These are phyloP conservation scores for Daktulosphaira vitifoliae DNA, from an alignment of 1,140 invertebrate genomes.

Conservation along the genomic window DNA sequence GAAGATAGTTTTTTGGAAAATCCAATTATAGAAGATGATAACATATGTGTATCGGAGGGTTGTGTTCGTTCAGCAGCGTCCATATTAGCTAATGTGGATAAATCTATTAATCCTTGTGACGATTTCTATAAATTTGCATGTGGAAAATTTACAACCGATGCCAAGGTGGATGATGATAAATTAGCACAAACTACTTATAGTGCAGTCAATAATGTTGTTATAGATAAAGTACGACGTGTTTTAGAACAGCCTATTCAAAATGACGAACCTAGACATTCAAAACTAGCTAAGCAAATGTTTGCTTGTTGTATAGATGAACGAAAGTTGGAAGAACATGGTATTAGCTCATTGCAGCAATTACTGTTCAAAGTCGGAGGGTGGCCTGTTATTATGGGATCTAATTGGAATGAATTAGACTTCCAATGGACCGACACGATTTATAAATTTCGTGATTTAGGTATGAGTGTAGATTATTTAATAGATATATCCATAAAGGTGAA, in stretches of 20 bases:
- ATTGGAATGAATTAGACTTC: constrained; percentile 58
- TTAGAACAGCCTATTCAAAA: constrained; percentile 38
- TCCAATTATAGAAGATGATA: no score
- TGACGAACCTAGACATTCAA: constrained; percentile 43
- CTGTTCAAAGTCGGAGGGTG: constrained; percentile 73
- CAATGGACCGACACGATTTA: constrained; percentile 73
- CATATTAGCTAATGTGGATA: constrained; percentile 47
- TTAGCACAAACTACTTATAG: constrained; percentile 34
- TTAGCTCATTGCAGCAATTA: constrained; percentile 38
- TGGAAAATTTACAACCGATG: constrained; percentile 44
- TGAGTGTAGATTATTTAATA: constrained; percentile 79
- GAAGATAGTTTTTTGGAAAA: no score
- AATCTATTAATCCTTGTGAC: constrained; percentile 51
- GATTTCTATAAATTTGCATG: constrained; percentile 57
- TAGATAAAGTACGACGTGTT: neutral
- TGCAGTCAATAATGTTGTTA: neutral
- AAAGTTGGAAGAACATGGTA: constrained; percentile 41
- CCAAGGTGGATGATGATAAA: constrained; percentile 38
- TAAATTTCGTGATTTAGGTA: constrained; percentile 64
- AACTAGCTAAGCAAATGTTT: constrained; percentile 45
- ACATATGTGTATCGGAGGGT: constrained; percentile 36
- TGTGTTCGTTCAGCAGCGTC: constrained; percentile 42
- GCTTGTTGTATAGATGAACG: constrained; percentile 46
- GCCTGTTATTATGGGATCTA: constrained; percentile 57
- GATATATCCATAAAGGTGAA: constrained; percentile 80